A percentile compares a stretch with the other conserved stretches of the same genome.
Evolutionary conservation across 2,888 invertebrate species (phyloP).

Genomic region (Patella depressa): DNA sequence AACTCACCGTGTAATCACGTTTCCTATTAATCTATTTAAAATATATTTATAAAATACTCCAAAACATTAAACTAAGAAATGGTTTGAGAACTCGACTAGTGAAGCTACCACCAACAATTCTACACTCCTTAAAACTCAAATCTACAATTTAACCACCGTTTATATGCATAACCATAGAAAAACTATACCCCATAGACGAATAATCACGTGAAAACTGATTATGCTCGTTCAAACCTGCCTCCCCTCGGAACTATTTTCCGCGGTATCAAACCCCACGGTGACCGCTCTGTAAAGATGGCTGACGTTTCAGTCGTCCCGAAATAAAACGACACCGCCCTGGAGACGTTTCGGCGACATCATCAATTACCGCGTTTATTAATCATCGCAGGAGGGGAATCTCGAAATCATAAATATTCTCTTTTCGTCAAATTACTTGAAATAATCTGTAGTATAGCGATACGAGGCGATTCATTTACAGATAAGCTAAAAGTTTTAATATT

Average conservation of each 20-base stretch:
- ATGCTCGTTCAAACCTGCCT: constrained; percentile 12
- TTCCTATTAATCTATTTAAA: too few species aligned
- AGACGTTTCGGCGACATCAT: constrained; percentile 23
- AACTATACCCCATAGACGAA: constrained; percentile 26
- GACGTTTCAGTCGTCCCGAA: not conserved
- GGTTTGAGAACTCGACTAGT: too few species aligned
- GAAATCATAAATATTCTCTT: not conserved
- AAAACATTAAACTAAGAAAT: too few species aligned
- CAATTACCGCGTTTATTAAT: constrained; percentile 27
- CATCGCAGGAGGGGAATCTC: constrained; percentile 13
- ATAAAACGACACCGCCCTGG: constrained; percentile 21
- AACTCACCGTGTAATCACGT: too few species aligned
- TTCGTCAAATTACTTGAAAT: not conserved
- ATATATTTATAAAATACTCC: too few species aligned
- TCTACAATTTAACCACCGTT: constrained; percentile 13
- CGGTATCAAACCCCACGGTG: not conserved
- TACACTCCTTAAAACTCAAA: too few species aligned
- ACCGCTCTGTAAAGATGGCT: constrained; percentile 14
- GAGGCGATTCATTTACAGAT: too few species aligned
- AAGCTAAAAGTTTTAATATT: too few species aligned
- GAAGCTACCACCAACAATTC: too few species aligned
- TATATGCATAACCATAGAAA: constrained; percentile 30
- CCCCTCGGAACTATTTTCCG: constrained; percentile 23
- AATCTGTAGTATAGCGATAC: too few species aligned
- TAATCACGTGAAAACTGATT: constrained; percentile 25